These are phyloP conservation scores for Ecliptopera silaceata DNA, from an alignment of 2,888 invertebrate species.

Conservation along the genomic window DNA sequence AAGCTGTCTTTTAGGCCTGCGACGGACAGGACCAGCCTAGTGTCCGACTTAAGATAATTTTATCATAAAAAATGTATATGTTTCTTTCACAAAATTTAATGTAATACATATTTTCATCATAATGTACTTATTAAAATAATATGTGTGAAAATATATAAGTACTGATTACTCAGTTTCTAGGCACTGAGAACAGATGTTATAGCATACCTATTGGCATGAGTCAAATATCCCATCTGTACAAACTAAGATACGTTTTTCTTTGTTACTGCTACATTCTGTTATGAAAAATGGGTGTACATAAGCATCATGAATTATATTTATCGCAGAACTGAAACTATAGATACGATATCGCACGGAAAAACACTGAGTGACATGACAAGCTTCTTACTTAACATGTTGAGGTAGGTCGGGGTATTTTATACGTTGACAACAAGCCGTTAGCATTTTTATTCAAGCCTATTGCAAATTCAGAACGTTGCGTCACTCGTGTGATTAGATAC, in stretches of 20 bases:
- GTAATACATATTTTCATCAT: too few relatives aligned
- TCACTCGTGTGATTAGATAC: constrained; percentile 43
- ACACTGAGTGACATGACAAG: constrained; percentile 42
- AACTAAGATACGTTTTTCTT: constrained; percentile 14
- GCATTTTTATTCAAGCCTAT: constrained; percentile 38
- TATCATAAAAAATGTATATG: too few relatives aligned
- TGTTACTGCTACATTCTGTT: constrained; percentile 16
- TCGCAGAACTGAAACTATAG: constrained; percentile 28
- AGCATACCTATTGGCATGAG: constrained; percentile 15
- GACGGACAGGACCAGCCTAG: too few relatives aligned
- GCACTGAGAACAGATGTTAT: constrained; percentile 4
- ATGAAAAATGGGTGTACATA: constrained; percentile 20
- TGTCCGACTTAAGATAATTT: too few relatives aligned
- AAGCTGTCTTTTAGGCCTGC: too few relatives aligned
- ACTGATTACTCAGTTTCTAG: neutral
- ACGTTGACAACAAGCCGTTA: constrained; percentile 35
- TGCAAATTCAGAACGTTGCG: constrained; percentile 38
- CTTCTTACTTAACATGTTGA: constrained; percentile 51
- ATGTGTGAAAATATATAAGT: neutral
- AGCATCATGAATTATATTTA: constrained; percentile 27
- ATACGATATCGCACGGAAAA: constrained; percentile 63
- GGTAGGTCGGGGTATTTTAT: constrained; percentile 58
- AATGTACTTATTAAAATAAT: neutral
- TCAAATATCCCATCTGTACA: constrained; percentile 38
- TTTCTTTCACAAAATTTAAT: too few relatives aligned